phyloP scores from a whole-genome alignment of 1,140 invertebrate species.

The Diorhabda elongata region DNA sequence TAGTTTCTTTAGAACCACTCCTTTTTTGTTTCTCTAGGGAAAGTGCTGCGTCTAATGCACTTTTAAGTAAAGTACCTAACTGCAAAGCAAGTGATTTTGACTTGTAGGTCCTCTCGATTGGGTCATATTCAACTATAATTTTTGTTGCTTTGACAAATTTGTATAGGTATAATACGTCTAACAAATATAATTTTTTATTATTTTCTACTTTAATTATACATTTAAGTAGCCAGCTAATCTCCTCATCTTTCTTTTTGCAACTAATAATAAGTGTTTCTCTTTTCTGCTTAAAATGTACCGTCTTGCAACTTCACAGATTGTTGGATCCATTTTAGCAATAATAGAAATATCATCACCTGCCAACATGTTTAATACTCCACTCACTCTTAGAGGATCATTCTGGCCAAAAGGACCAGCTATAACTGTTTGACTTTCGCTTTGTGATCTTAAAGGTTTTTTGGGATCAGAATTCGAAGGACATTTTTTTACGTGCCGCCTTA shows the following conservation, averaged over 20 bases:
- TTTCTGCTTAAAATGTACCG: conserved; percentile 26
- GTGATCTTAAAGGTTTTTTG: not conserved
- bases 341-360: conserved; percentile 29
- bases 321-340: conserved; percentile 27
- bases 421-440: conserved; percentile 19
- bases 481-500: conserved; percentile 11
- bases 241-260: conserved; percentile 30
- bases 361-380: conserved; percentile 19
- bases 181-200: conserved; percentile 5
- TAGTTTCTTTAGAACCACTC: too few species aligned
- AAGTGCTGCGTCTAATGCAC: conserved; percentile 12
- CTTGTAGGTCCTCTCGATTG: conserved; percentile 1
- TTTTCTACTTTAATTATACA: conserved; percentile 19
- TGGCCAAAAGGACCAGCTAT: conserved; percentile 18
- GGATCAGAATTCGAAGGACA: conserved; percentile 11
- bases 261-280: conserved; percentile 31
- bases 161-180: conserved; percentile 16
- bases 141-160: conserved; percentile 20
- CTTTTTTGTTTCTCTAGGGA: not conserved
- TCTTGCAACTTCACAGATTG: conserved; percentile 30
- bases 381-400: conserved; percentile 17
- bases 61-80: conserved; percentile 18
- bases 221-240: conserved; percentile 25
- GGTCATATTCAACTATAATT: conserved; percentile 9
- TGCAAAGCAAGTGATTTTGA: conserved; percentile 18